phyloP scores from a whole-genome alignment of 1,140 invertebrate genomes.

The Chymomyza costata region DNA sequence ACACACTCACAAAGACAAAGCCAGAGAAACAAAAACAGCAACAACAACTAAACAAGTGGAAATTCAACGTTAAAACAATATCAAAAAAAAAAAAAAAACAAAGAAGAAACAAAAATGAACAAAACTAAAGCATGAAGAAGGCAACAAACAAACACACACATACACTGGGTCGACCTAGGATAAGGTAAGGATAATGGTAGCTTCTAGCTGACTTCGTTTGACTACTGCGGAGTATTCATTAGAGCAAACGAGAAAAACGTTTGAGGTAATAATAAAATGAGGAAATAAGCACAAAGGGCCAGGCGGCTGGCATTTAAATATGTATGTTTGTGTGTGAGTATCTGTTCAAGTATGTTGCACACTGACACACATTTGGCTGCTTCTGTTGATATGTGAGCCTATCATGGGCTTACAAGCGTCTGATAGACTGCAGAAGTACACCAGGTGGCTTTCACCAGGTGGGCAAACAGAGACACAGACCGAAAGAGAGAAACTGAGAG shows the following conservation, averaged over 20 bases:
- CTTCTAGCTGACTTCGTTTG: neutral
- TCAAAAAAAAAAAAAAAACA: slow-evolving; percentile 43
- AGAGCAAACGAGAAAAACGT: slow-evolving; percentile 52
- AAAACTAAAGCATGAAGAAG: slow-evolving; percentile 6
- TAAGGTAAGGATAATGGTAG: slow-evolving; percentile 1
- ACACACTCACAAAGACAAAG: slow-evolving; percentile 35
- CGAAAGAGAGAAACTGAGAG: too few species aligned
- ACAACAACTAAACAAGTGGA: slow-evolving; percentile 63
- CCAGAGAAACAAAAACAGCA: slow-evolving; percentile 37
- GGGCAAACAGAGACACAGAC: too few species aligned
- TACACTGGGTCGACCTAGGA: slow-evolving; percentile 15
- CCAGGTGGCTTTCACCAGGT: too few species aligned
- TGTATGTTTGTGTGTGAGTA: slow-evolving; percentile 1
- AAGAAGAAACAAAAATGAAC: slow-evolving; percentile 15
- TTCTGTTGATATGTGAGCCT: neutral
- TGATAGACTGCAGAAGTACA: too few species aligned
- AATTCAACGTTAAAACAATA: slow-evolving; percentile 70
- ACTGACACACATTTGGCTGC: slow-evolving; percentile 41
- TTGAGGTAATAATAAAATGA: slow-evolving; percentile 50
- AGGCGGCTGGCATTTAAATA: too few species aligned
- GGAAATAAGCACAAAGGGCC: slow-evolving; percentile 44
- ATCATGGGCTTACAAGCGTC: neutral
- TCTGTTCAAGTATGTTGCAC: neutral
- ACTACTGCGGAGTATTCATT: slow-evolving; percentile 39
- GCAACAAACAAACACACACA: slow-evolving; percentile 7